Evolutionary conservation across 2,113 vertebrate species (phyloP), one percentile per base, ranked within the genome.

Genomic region (Mixornis gularis): DNA sequence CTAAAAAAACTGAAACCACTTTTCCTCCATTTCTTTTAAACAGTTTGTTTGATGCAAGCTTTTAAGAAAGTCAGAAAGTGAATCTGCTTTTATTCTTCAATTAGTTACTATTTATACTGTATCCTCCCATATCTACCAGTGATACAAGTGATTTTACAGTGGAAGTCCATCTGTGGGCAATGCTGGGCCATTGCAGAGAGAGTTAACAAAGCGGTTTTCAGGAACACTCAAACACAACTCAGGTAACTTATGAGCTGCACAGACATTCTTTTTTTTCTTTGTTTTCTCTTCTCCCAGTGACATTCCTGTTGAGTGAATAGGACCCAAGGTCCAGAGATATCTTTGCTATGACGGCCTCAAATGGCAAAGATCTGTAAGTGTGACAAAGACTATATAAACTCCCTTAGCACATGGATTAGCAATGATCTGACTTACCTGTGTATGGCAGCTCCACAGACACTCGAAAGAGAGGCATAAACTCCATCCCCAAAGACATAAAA

Each of bases 391-490:
- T 26, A 6, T 3, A 36, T 9, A 46, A 49, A 52, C n/a, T 64
- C 10, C 0, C 30, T 66, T 48, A 60, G 46, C 14, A 51, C 20
- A 8, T 17, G 8, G n/a, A 53, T 44, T 30, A 88, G 15, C 55
- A 84, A 21, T 63, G 20, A 29, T 62, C 43, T 21, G 29, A 70
- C 92, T 96, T 96, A 99, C 99, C 98, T 98, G 96, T 99, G 99
- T 74, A 99, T 70, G 9, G 99, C 99, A 8, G 99, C 98, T n/a
- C 98, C 98, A 17, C 99, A 99, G 60, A 99, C 44, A 46, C 98
- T 99, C 16, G 99, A 99, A 32, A 99, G 95, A 17, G 98, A 98
- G 34, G 99, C 99, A 80, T 99, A 99, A 26, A 98, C 59, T 56
- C 95, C 96, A 38, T 99, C 98, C 64, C 99, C 99, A 88, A 98